These are phyloP conservation scores for Pachyseris speciosa DNA, from an alignment of 64 coral and sea anemone species.

Conservation along the genomic window DNA sequence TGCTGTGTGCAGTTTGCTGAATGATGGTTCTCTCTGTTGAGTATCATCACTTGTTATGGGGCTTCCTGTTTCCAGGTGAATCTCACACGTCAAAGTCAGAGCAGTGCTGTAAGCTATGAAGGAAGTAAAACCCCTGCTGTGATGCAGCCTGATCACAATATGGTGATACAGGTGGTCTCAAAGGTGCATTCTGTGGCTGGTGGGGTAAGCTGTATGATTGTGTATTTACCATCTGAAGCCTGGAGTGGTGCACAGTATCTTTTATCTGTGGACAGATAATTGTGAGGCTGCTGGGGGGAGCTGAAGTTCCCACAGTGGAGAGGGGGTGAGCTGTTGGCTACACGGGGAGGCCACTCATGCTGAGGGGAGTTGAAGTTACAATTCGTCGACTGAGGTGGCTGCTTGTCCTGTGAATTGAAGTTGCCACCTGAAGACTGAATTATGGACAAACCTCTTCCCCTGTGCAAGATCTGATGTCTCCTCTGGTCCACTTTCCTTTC, in stretches of 20 bases:
- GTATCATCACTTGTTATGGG: slow-evolving; percentile 15
- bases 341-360: background rate
- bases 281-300: background rate
- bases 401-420: background rate
- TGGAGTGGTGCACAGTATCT: background rate
- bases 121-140: background rate
- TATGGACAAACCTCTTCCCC: background rate
- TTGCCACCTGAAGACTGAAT: background rate
- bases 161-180: background rate
- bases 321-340: background rate
- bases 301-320: slow-evolving; percentile 4
- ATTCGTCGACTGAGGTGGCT: background rate
- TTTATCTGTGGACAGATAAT: slow-evolving; percentile 19
- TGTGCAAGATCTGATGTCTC: slow-evolving; percentile 11
- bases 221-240: background rate
- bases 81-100: slow-evolving; percentile 31
- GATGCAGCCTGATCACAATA: background rate
- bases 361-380: background rate
- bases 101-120: slow-evolving; percentile 2
- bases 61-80: background rate
- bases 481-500: background rate
- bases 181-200: slow-evolving; percentile 19
- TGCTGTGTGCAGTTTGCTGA: background rate
- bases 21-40: background rate
- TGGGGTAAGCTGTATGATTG: background rate